Conservation (phyloP, 2,113 vertebrate species). For the Onychorhynchus coronatus region DNA sequence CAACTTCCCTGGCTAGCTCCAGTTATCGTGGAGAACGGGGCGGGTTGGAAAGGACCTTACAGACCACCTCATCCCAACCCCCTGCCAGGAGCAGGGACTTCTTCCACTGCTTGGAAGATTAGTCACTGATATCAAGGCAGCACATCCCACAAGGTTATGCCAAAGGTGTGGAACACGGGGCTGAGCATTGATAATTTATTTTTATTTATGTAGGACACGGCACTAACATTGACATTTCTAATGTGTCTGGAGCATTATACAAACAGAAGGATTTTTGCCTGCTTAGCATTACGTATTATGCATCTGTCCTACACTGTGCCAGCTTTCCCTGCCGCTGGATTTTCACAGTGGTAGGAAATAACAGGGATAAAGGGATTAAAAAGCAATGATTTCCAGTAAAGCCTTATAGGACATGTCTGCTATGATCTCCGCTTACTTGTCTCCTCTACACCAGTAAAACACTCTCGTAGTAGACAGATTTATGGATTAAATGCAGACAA, state of each 20-base stretch:
- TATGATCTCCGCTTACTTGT: constrained; percentile 56
- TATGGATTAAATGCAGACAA: constrained; percentile 45
- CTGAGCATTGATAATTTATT: neutral
- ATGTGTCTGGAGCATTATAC: neutral
- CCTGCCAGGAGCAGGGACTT: neutral
- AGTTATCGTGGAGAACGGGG: neutral
- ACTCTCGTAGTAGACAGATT: neutral
- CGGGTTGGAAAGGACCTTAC: neutral
- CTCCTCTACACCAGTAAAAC: constrained; percentile 34
- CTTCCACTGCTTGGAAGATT: neutral
- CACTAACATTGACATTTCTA: constrained; percentile 1
- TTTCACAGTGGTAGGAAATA: constrained; percentile 50
- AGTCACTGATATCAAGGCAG: neutral
- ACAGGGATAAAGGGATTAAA: constrained; percentile 65
- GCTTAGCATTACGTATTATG: constrained; percentile 8
- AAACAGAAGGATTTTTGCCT: constrained; percentile 50
- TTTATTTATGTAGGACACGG: neutral
- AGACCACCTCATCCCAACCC: neutral
- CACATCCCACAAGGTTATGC: neutral
- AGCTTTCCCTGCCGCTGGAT: constrained; percentile 36
- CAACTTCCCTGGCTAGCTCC: neutral
- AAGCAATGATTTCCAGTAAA: constrained; percentile 59
- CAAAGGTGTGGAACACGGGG: neutral
- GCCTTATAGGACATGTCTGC: constrained; percentile 53
- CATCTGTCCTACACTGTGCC: constrained; percentile 37